phyloP scores from a whole-genome alignment of 2,113 vertebrate genomes.

The Leucosticte australis region DNA sequence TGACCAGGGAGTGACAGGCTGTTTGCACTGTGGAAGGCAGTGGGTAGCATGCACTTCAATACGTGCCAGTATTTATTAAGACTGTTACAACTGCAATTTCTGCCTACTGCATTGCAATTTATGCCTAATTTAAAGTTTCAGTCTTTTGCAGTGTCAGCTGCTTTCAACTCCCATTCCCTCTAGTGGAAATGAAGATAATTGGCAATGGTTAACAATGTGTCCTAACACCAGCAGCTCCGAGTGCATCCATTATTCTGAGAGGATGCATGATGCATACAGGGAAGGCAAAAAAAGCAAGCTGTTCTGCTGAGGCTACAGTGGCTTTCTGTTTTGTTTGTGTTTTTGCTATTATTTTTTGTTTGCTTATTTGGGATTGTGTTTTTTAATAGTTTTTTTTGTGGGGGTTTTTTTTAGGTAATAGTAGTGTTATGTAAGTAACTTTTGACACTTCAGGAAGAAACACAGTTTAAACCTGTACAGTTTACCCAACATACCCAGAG shows the following conservation, averaged over 20 bases:
- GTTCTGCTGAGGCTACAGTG: not conserved
- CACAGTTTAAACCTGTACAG: not conserved
- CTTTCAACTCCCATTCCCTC: not conserved
- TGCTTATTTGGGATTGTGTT: not conserved
- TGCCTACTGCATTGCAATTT: constrained; percentile 2
- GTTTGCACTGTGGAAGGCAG: not conserved
- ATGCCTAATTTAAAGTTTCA: constrained; percentile 11
- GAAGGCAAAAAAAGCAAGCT: not conserved
- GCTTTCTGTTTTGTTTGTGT: not conserved
- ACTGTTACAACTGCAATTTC: not conserved
- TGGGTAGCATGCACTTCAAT: not conserved
- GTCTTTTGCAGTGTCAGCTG: not conserved
- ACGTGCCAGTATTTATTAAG: not conserved
- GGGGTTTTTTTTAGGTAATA: accelerated
- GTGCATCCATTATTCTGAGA: not conserved
- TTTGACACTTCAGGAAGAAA: not conserved
- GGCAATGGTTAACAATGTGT: not conserved
- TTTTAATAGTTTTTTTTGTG: not conserved
- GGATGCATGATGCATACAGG: not conserved
- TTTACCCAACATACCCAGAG: not conserved
- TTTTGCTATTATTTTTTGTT: not conserved
- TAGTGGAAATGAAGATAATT: constrained; percentile 16
- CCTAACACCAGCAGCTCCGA: not conserved
- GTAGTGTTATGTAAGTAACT: not conserved
- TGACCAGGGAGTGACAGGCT: not conserved